Percentiles rank a stretch among this genome's conserved stretches.
phyloP scores from a whole-genome alignment of 2,113 vertebrate genomes.

The Montifringilla adamsi region DNA sequence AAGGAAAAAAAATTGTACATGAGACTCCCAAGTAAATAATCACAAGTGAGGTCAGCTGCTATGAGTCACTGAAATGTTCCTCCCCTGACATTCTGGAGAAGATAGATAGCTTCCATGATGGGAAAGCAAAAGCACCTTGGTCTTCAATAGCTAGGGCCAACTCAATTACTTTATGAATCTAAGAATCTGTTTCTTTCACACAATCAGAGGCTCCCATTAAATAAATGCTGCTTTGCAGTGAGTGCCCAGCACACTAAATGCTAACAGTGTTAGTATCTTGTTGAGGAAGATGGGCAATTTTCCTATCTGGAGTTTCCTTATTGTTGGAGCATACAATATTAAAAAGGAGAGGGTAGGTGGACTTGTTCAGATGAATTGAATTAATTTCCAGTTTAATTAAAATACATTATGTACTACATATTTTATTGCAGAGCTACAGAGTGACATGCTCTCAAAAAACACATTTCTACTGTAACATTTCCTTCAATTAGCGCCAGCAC shows the following conservation, averaged over 20 bases:
- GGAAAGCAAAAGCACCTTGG: not conserved
- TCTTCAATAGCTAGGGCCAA: not conserved
- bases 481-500: not conserved
- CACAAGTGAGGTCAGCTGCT: not conserved
- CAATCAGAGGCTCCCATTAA: not conserved
- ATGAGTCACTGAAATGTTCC: not conserved
- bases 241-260: not conserved
- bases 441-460: not conserved
- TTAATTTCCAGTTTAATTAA: slow-evolving; percentile 37
- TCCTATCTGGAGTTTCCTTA: not conserved
- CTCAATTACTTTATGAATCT: not conserved
- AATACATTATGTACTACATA: not conserved
- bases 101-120: not conserved
- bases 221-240: not conserved
- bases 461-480: not conserved
- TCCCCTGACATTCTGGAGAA: not conserved
- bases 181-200: not conserved
- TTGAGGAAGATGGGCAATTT: not conserved
- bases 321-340: not conserved
- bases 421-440: slow-evolving; percentile 14
- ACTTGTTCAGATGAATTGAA: slow-evolving; percentile 30
- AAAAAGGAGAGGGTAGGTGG: not conserved
- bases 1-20: not conserved
- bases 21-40: not conserved
- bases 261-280: not conserved